Evolutionary conservation across 2,797 vertebrate genomes (phyloP), one percentile per base, ranked within the genome.

Genomic region (Hydrocynus forskahlii): DNA sequence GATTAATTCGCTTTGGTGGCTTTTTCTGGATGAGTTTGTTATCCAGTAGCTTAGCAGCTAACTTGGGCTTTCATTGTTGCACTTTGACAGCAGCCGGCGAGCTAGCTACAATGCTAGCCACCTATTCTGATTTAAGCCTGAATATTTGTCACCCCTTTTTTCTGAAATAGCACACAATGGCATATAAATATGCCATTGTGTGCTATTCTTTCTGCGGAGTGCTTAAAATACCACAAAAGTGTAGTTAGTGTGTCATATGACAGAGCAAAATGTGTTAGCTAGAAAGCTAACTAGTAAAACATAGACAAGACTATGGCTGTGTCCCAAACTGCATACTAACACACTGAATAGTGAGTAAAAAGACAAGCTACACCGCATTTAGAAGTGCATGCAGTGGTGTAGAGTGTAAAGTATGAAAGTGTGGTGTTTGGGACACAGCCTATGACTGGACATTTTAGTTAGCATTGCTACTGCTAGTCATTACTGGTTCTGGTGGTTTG

Each of bases 381-480:
- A 52, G 48, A 14, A 52, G 13, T 52, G 3, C 13, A 52, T 14
- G 12, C 13, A 14, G 48, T 14, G 2, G 48, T 52, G 13, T 14
- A 14, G 48, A 1, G 48, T 52, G 48, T 52, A 4, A 52, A 52
- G 13, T 13, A 52, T 16, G 48, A 4, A 52, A 13, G 10, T 13
- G 48, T 52, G 48, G 12, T 14, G 13, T 52, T 52, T 52, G 48
- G 48, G 48, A 52, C 10, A 12, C 17, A 50, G 57, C 60, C 64
- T 79, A 83, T 83, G 81, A 83, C 81, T 83, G 76, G 76, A 83
- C 76, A 75, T 79, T 83, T 83, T 79, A 75, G 76, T 77, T 82
- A 74, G 64, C 75, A 5, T 69, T 25, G 55, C 52, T 60, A 40
- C 55, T 43, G 13, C n/a, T 43, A 59, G 25, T n/a, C 74, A 14